Evolutionary conservation across 1,140 invertebrate genomes (phyloP).

Genomic region (Diorhabda carinulata): DNA sequence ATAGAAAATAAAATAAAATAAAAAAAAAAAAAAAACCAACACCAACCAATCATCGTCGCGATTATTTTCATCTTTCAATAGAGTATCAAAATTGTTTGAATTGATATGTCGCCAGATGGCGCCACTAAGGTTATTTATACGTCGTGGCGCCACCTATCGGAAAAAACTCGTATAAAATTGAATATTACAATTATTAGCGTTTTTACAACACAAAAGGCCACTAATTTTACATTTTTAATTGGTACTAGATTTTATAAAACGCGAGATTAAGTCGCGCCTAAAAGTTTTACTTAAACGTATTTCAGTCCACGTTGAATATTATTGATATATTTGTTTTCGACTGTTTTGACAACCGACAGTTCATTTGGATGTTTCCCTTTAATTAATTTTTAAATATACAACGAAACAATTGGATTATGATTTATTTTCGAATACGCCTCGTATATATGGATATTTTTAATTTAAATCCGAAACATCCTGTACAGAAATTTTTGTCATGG

Average conservation of each 20-base stretch:
- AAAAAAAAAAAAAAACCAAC: too few relatives aligned
- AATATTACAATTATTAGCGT: constrained; percentile 3
- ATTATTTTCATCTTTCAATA: constrained; percentile 1
- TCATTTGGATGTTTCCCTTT: neutral
- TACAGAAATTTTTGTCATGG: too few relatives aligned
- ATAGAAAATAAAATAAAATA: too few relatives aligned
- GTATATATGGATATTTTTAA: too few relatives aligned
- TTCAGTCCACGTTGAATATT: neutral
- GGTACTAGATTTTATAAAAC: constrained; percentile 1
- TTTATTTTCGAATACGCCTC: neutral
- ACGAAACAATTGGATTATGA: neutral
- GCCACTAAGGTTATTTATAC: neutral
- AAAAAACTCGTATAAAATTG: constrained; percentile 14
- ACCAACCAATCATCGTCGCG: neutral
- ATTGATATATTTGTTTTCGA: constrained; percentile 1
- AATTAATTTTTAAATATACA: neutral
- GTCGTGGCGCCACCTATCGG: neutral
- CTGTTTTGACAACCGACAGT: neutral
- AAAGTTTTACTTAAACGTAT: neutral
- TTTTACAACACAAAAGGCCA: constrained; percentile 11
- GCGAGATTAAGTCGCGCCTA: neutral
- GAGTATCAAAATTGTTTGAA: constrained; percentile 14
- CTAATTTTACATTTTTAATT: constrained; percentile 4
- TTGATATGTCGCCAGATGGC: constrained; percentile 11
- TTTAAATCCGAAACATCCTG: too few relatives aligned